Base-by-base conservation (phyloP, 2,888 invertebrate genomes). In the Drosophila diplacantha region DNA sequence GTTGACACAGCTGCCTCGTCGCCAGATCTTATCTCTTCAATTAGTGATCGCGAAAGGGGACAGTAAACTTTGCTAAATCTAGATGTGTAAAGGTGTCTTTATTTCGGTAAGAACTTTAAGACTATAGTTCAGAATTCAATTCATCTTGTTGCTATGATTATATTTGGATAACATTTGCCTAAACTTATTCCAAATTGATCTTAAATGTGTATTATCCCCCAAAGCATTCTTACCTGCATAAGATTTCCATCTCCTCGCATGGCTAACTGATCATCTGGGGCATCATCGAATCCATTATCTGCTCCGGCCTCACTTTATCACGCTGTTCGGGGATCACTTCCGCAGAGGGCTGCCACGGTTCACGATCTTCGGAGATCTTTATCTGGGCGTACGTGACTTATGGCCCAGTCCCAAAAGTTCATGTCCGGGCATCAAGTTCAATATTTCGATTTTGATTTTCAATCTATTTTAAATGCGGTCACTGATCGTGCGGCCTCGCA, bases 401-500 rank as follows among this genome's bases (percentile, higher is more conserved):
- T 46, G 54, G 38, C 61, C 26, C 26, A 44, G 16, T 47, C 46
- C 44, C 18, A 47, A 58, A 56, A 49, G 67, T 34, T 55, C 41
- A 46, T 67, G 44, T 31, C 41, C 5, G 35, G 47, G 43, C 65
- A 63, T 49, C 26, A 47, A 46, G 53, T 41, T 59, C 50, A 64
- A 50, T 56, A 51, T 64, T 64, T 44, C 58, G 46, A 55, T 47
- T 47, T 54, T 54, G 39, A 72, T 62, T 60, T 60, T 66, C 53
- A 59, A 69, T 70, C 59, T 54, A 56, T 49, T 49, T 63, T 54
- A 63, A 69, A 70, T 60, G 72, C 74, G 72, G 69, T 66, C 62
- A 44, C 32, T 24, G 56, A 53, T 65, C 32, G 47, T 47, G 55
- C 65, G 53, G 53, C 38, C 64, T 54, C 43, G 46, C 22, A 65